Base-by-base conservation (phyloP, 2,888 invertebrate genomes). In the Dione vanillae region DNA sequence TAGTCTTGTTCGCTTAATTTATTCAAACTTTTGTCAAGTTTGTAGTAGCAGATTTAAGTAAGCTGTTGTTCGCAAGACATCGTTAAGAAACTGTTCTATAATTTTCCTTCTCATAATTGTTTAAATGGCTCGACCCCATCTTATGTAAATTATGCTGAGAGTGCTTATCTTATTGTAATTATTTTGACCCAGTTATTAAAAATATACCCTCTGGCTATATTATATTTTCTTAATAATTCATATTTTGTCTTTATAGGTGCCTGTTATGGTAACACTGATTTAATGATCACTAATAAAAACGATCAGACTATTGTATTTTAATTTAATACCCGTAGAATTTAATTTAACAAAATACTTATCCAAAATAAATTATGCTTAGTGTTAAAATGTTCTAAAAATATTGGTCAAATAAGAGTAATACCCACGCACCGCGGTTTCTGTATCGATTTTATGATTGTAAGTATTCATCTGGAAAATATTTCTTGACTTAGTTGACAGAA, bases 151-250 rank as follows among this genome's bases (percentile, higher is more conserved):
- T 78, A 75, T 75, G 74, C 75, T 77, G 68, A 68, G 76, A 76
- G 71, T 78, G 83, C 82, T 88, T 87, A 88, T 87, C 85, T 83
- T 78, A 71, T 74, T 76, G 74, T 79, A 79, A 79, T 78, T 80
- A 76, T 76, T 69, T 10, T 65, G 70, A 59, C 56, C 52, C 43
- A 45, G 67, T 71, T 58, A 72, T 72, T 71, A 66, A 66, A 64
- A 51, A n/a, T 58, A 67, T 65, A 67, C 67, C 64, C 67, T 35
- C 64, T 54, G 62, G 43, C 59, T 65, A 72, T 72, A 70, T 65
- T 70, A 40, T 1, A 8, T 3, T 49, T 14, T 7, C 40, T 47
- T 37, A 49, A 49, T 14, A 35, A 37, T 64, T 64, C 19, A 64
- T 49, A 37, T 40, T 64, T 49, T 20, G 47, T 16, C 16, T 10